Percentiles rank a stretch among this genome's conserved stretches.
phyloP scores from a whole-genome alignment of 37 sponge, comb jelly and placozoan genomes.

The Bolinopsis microptera region DNA sequence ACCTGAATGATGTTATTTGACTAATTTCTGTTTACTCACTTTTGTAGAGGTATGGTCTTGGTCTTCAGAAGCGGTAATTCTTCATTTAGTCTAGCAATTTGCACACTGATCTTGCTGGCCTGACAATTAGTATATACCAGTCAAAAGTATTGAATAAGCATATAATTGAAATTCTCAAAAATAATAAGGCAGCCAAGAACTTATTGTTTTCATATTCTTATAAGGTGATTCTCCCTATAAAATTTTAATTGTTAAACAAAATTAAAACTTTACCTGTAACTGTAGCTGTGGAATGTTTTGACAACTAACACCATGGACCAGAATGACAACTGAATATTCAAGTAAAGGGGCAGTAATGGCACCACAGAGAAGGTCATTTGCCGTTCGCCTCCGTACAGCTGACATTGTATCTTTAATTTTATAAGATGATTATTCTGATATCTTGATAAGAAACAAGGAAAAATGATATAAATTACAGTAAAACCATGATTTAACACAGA shows the following conservation, averaged over 20 bases:
- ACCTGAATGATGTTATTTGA: too few species aligned
- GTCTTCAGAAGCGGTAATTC: slow-evolving; percentile 19
- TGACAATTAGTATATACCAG: too few species aligned
- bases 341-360: not conserved
- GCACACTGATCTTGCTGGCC: slow-evolving; percentile 35
- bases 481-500: too few species aligned
- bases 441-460: too few species aligned
- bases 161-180: too few species aligned
- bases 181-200: too few species aligned
- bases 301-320: slow-evolving; percentile 10
- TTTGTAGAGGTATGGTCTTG: not conserved
- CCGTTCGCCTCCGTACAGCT: not conserved
- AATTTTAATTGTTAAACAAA: not conserved
- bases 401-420: slow-evolving; percentile 39
- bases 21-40: too few species aligned
- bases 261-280: not conserved
- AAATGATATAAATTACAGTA: too few species aligned
- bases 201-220: too few species aligned
- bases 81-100: slow-evolving; percentile 31
- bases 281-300: not conserved
- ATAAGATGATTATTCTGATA: too few species aligned
- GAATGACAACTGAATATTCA: slow-evolving; percentile 27
- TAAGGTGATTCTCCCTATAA: too few species aligned
- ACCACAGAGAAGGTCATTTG: slow-evolving; percentile 54
- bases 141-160: too few species aligned